Conservation (phyloP, 2,113 vertebrate species). For the Tragelaphus buxtoni region DNA sequence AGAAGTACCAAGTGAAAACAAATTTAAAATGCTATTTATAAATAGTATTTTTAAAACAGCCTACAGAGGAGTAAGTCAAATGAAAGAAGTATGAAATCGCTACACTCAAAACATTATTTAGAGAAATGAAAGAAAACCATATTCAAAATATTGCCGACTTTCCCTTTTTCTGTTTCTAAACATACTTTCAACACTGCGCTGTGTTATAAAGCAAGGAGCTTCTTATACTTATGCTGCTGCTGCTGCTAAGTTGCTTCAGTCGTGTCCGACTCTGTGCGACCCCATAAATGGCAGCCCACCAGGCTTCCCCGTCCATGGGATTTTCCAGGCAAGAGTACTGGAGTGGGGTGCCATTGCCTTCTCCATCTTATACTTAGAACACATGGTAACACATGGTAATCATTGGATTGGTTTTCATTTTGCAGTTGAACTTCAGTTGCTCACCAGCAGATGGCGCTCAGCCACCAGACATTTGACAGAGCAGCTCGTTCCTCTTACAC, state of each 20-base stretch:
- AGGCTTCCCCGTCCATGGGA: too few relatives aligned
- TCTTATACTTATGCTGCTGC: neutral
- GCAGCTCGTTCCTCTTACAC: neutral
- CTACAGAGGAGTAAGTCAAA: neutral
- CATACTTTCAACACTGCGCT: neutral
- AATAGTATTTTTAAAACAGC: neutral
- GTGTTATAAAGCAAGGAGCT: neutral
- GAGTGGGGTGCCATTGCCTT: too few relatives aligned
- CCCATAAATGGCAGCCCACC: too few relatives aligned
- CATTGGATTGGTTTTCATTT: neutral
- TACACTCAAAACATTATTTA: neutral
- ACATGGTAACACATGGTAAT: neutral
- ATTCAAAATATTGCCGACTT: neutral
- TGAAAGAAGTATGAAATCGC: neutral
- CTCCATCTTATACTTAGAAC: too few relatives aligned
- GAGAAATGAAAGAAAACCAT: neutral
- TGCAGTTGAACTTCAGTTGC: neutral
- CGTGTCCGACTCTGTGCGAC: too few relatives aligned
- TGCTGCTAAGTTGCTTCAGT: too few relatives aligned
- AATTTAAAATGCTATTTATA: neutral
- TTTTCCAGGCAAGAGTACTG: too few relatives aligned
- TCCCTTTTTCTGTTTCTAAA: neutral
- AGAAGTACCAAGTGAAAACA: neutral
- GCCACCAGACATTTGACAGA: neutral
- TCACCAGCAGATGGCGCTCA: slow-evolving; percentile 76